Evolutionary conservation across 2,888 invertebrate species (phyloP).

Genomic region (Hypolimnas misippus): DNA sequence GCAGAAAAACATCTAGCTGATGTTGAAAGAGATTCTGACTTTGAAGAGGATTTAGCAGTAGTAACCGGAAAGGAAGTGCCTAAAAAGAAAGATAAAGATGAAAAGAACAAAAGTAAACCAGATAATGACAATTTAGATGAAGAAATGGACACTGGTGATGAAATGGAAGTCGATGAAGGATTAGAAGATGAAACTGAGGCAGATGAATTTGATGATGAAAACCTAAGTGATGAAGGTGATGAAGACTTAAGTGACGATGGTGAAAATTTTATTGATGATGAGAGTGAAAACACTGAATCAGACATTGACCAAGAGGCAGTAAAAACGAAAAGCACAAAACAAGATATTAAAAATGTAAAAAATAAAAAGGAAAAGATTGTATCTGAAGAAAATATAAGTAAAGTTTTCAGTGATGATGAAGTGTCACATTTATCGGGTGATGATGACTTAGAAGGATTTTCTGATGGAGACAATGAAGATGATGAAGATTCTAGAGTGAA

Average conservation of each 20-base stretch:
- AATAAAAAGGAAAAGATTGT: conserved; percentile 54
- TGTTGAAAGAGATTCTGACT: conserved; percentile 84
- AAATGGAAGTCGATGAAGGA: conserved; percentile 43
- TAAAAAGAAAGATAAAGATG: conserved; percentile 49
- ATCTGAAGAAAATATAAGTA: conserved; percentile 60
- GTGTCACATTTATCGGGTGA: conserved; percentile 69
- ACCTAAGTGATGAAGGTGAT: neutral
- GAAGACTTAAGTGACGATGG: neutral
- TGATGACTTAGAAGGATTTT: conserved; percentile 51
- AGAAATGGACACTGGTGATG: conserved; percentile 35
- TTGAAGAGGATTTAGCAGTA: conserved; percentile 85
- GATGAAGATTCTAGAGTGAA: conserved; percentile 44
- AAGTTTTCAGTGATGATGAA: conserved; percentile 79
- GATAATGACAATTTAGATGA: conserved; percentile 28
- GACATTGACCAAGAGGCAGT: conserved; percentile 38
- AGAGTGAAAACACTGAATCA: conserved; percentile 43
- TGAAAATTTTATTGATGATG: conserved; percentile 44
- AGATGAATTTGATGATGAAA: conserved; percentile 34
- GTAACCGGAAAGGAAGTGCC: conserved; percentile 76
- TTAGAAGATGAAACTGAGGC: conserved; percentile 16
- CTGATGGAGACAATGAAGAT: conserved; percentile 50
- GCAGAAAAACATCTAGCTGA: conserved; percentile 86
- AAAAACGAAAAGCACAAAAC: conserved; percentile 40
- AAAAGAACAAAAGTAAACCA: conserved; percentile 39
- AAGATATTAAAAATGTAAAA: conserved; percentile 31